phyloP scores from a whole-genome alignment of 1,140 invertebrate genomes.

The Heliconius eleuchia region DNA sequence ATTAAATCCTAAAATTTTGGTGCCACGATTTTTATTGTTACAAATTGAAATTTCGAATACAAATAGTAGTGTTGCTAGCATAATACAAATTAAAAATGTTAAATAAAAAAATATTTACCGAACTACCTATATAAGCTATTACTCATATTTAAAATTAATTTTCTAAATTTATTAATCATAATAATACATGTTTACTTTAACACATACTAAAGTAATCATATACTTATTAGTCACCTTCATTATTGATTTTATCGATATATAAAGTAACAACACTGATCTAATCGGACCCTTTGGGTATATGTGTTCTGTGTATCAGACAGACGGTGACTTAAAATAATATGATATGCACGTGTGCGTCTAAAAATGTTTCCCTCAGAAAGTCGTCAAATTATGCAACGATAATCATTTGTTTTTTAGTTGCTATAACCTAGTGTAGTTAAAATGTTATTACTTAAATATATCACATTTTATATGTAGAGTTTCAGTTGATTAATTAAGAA shows the following conservation, averaged over 20 bases:
- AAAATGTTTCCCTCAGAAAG: slow-evolving; percentile 27
- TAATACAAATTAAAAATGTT: too few relatives aligned
- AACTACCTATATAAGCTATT: too few relatives aligned
- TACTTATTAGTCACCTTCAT: not conserved
- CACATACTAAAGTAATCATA: too few relatives aligned
- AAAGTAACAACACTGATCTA: not conserved
- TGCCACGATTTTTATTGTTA: too few relatives aligned
- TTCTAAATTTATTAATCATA: too few relatives aligned
- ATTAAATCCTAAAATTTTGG: too few relatives aligned
- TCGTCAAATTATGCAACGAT: slow-evolving; percentile 38
- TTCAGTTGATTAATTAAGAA: not conserved
- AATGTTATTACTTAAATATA: slow-evolving; percentile 20
- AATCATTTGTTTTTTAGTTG: slow-evolving; percentile 18
- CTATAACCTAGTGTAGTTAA: slow-evolving; percentile 10
- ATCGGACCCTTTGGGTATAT: not conserved
- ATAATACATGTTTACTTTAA: too few relatives aligned
- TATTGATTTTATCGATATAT: not conserved
- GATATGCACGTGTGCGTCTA: slow-evolving; percentile 21
- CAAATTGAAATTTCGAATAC: too few relatives aligned
- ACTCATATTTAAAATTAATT: too few relatives aligned
- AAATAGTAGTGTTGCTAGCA: too few relatives aligned
- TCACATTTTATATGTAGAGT: not conserved
- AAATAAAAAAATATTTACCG: too few relatives aligned
- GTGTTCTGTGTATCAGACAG: not conserved
- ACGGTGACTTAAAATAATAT: slow-evolving; percentile 7